Conservation (phyloP, 35 echinoderm and acorn worm genomes). For the Lytechinus pictus region DNA sequence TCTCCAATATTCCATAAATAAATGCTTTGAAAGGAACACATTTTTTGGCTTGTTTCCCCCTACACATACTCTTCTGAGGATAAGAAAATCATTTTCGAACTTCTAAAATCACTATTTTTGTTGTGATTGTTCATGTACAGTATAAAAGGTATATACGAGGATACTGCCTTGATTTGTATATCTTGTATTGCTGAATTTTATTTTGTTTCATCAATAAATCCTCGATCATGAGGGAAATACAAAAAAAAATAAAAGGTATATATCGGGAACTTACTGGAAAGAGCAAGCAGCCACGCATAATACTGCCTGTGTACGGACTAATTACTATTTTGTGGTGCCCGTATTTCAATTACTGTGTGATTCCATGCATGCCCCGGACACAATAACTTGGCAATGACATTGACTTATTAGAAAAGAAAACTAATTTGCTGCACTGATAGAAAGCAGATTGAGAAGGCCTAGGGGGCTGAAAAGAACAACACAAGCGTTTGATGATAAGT, state of each 20-base stretch:
- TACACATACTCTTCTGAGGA: not conserved
- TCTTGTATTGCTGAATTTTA: no score
- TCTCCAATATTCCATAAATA: not conserved
- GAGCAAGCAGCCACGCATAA: not conserved
- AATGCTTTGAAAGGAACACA: not conserved
- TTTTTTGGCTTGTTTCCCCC: not conserved
- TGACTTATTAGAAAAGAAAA: not conserved
- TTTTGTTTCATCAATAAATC: no score
- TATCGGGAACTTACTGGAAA: not conserved
- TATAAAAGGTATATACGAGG: not conserved
- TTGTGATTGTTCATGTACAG: not conserved
- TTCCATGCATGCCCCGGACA: not conserved
- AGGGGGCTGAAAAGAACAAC: not conserved
- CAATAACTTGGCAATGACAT: not conserved
- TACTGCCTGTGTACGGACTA: not conserved
- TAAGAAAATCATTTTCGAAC: not conserved
- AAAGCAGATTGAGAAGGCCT: not conserved
- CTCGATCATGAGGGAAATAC: no score
- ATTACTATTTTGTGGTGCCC: not conserved
- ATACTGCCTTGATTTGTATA: no score
- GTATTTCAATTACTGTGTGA: not conserved
- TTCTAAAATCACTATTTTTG: not conserved
- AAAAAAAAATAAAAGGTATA: not conserved
- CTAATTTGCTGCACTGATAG: conserved; percentile 11
- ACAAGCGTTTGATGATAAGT: not conserved